Evolutionary conservation across 2,113 vertebrate genomes (phyloP).

Genomic region (Mirza zaza): DNA sequence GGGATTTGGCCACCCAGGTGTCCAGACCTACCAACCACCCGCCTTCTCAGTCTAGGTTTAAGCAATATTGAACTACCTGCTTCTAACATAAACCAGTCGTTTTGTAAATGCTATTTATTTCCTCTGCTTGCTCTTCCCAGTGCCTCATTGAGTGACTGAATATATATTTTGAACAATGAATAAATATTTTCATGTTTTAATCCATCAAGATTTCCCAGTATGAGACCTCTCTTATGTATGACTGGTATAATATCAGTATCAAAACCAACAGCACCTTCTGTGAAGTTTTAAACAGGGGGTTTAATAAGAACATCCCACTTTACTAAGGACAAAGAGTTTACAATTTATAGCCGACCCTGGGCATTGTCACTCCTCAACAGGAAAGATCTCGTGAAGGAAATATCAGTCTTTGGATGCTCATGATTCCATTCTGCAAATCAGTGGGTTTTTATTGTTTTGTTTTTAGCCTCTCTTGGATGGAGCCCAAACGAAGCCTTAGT

Average conservation of each 20-base stretch:
- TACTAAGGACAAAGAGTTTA: background rate
- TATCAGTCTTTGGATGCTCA: background rate
- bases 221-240: background rate
- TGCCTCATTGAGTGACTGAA: background rate
- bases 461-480: background rate
- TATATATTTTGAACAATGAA: background rate
- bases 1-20: fast-evolving
- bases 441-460: background rate
- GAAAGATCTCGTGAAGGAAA: background rate
- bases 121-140: too few species aligned
- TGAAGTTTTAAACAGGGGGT: background rate
- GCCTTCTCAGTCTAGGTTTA: background rate
- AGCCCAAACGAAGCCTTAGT: background rate
- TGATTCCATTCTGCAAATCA: background rate
- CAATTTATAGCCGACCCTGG: too few species aligned
- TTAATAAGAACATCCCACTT: background rate
- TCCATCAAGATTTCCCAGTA: too few species aligned
- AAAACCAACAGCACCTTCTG: background rate
- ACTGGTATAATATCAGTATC: background rate
- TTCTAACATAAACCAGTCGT: background rate
- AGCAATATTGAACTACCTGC: background rate
- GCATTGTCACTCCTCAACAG: background rate
- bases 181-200: background rate
- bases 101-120: background rate
- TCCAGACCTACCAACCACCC: background rate